Conservation (phyloP, 2,888 invertebrate genomes). For the Scotopteryx bipunctaria region DNA sequence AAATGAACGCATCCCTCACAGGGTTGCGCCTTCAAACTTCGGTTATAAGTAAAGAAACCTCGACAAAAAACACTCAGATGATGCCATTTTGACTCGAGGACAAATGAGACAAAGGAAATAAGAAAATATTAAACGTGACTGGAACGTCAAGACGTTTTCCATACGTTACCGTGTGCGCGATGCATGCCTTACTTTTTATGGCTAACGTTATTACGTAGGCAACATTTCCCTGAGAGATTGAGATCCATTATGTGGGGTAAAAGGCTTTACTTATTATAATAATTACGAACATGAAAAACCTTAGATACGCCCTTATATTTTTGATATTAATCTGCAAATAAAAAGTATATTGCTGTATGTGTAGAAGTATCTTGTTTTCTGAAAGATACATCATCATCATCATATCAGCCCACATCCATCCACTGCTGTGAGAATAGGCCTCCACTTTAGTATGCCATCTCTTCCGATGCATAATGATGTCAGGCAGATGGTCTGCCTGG, state of each 20-base stretch:
- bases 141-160: conserved; percentile 68
- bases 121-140: conserved; percentile 82
- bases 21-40: conserved; percentile 42
- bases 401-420: no score
- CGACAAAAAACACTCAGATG: conserved; percentile 64
- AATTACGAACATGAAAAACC: not conserved
- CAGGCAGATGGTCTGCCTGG: no score
- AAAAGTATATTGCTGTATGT: not conserved
- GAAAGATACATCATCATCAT: no score
- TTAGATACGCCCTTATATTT: not conserved
- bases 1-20: conserved; percentile 35
- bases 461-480: no score
- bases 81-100: conserved; percentile 72
- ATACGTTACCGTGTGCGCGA: conserved; percentile 64
- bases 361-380: no score
- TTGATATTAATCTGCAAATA: not conserved
- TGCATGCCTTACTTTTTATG: conserved; percentile 48
- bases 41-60: conserved; percentile 45
- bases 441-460: no score
- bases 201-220: conserved; percentile 25
- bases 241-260: conserved; percentile 19
- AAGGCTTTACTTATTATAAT: conserved; percentile 6
- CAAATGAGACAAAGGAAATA: conserved; percentile 81
- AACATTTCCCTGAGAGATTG: conserved; percentile 25
- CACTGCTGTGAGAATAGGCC: no score